Conservation (phyloP, 2,113 vertebrate species). For the Mus spicilegus region DNA sequence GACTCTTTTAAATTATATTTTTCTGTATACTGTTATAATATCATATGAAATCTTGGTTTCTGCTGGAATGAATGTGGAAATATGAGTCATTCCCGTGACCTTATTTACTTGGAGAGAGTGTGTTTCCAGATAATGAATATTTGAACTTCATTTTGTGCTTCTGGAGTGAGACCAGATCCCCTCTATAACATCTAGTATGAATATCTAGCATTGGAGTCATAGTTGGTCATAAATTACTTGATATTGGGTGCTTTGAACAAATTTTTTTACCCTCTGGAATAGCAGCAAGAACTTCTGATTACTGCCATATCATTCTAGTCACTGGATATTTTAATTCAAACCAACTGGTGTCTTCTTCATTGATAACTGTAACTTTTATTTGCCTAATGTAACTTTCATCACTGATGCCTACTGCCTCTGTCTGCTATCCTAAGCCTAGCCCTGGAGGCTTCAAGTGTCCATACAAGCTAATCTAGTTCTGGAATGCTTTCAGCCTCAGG, state of each 20-base stretch:
- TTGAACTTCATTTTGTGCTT: background rate
- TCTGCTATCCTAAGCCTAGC: no score
- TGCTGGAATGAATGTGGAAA: background rate
- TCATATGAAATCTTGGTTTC: background rate
- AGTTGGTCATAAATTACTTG: background rate
- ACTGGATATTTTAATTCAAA: background rate
- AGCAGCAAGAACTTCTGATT: background rate
- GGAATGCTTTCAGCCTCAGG: no score
- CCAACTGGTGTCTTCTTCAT: background rate
- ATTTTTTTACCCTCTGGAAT: background rate
- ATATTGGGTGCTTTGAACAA: background rate
- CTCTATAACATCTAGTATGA: background rate
- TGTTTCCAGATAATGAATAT: background rate
- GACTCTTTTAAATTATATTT: background rate
- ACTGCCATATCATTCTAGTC: background rate
- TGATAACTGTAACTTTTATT: no score
- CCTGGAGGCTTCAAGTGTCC: no score
- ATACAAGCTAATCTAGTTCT: no score
- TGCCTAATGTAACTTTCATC: no score
- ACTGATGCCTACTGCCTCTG: no score
- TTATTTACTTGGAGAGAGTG: background rate
- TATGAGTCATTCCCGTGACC: no score
- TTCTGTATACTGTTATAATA: background rate
- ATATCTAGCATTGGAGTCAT: background rate
- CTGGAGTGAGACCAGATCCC: background rate